A percentile compares a stretch with the other conserved stretches of the same genome.
Conservation (phyloP, 2,888 invertebrate species). For the Epinotia nisella region DNA sequence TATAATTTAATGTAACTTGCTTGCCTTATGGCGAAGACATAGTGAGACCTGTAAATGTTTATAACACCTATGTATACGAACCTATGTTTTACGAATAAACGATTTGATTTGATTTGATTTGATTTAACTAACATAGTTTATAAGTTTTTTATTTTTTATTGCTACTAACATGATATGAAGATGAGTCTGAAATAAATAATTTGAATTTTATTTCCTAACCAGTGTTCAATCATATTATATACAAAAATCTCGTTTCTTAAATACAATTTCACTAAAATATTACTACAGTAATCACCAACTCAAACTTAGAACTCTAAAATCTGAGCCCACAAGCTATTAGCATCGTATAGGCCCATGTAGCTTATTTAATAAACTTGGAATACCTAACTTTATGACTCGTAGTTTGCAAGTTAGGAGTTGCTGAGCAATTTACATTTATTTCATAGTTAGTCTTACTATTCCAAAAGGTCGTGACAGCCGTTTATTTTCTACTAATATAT, state of each 20-base stretch:
- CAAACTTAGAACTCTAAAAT: conserved; percentile 15
- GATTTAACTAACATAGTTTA: too few species aligned
- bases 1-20: too few species aligned
- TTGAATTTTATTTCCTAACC: too few species aligned
- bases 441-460: conserved; percentile 48
- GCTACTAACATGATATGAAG: too few species aligned
- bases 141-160: too few species aligned
- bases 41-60: too few species aligned
- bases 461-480: not conserved
- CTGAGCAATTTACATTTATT: conserved; percentile 62
- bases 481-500: not conserved
- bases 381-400: conserved; percentile 60
- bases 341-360: conserved; percentile 50
- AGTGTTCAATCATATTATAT: too few species aligned
- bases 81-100: too few species aligned
- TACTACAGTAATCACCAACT: not conserved
- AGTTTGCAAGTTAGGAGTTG: conserved; percentile 59
- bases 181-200: too few species aligned
- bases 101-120: too few species aligned
- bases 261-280: not conserved
- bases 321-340: conserved; percentile 8
- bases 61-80: too few species aligned
- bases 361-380: conserved; percentile 67
- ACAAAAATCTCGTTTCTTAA: not conserved
- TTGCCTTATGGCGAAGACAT: too few species aligned